Conservation (phyloP, 2,113 vertebrate genomes). For the Sceloporus tristichus region DNA sequence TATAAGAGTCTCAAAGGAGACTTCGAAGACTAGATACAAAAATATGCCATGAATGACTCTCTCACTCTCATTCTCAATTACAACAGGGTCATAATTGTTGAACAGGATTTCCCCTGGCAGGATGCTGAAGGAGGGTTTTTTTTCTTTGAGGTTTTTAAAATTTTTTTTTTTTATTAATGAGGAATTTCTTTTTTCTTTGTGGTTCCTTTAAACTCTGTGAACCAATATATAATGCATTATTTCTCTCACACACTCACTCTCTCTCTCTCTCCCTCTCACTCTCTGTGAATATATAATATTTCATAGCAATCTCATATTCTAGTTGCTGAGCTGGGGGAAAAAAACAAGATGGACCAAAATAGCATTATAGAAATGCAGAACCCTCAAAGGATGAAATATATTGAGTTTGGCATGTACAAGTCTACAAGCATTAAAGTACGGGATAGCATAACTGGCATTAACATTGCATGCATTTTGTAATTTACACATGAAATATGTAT, state of each 20-base stretch:
- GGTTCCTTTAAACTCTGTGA: neutral
- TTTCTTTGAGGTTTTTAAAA: neutral
- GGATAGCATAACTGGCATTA: constrained; percentile 40
- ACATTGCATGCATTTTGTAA: constrained; percentile 50
- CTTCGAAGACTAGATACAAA: no score
- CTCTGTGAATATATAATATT: no score
- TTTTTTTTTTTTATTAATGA: neutral
- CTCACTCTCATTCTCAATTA: no score
- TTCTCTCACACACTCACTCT: no score
- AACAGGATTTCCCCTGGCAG: no score
- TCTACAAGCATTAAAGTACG: constrained; percentile 20
- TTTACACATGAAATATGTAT: constrained; percentile 34
- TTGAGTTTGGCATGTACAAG: constrained; percentile 5
- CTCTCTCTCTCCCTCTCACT: no score
- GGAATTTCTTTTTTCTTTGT: neutral
- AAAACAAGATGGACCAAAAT: neutral
- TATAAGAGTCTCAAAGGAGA: no score
- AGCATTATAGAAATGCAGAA: neutral
- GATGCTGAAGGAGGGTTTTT: no score
- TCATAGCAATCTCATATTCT: no score
- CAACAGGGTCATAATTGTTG: no score
- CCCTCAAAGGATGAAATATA: neutral
- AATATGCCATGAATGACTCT: no score
- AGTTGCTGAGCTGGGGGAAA: neutral
- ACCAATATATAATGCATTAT: neutral